These are phyloP conservation scores for Monoplex corrugatus DNA, from an alignment of 2,888 invertebrate species.

Conservation along the genomic window DNA sequence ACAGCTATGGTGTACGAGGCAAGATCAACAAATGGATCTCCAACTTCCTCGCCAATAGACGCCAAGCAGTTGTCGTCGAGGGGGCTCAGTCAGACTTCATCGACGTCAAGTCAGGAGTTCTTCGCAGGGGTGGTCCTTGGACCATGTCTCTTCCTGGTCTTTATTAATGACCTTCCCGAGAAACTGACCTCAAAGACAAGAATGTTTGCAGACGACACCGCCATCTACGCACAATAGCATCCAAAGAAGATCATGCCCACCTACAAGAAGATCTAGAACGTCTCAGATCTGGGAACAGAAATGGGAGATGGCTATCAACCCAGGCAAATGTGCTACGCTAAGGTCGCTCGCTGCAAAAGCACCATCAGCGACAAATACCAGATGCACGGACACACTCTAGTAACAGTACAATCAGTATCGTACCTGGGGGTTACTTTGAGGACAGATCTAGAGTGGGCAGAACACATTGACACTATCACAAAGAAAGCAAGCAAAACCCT, in stretches of 20 bases:
- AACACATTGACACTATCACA: background rate
- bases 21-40: background rate
- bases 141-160: constrained; percentile 17
- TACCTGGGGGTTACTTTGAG: background rate
- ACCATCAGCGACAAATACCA: background rate
- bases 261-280: constrained; percentile 14
- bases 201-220: background rate
- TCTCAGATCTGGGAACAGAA: constrained; percentile 2
- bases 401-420: constrained; percentile 14
- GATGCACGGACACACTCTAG: background rate
- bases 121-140: constrained; percentile 72
- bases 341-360: background rate
- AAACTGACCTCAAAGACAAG: constrained; percentile 9
- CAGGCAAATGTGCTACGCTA: constrained; percentile 8
- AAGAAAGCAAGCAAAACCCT: too few relatives aligned
- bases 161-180: background rate
- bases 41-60: too few relatives aligned
- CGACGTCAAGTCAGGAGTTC: too few relatives aligned
- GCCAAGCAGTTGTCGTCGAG: too few relatives aligned
- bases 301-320: constrained; percentile 7
- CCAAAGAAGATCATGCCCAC: background rate
- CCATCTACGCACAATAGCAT: background rate
- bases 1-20: background rate
- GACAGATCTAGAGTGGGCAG: background rate
- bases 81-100: too few relatives aligned